Percentiles rank a stretch among this genome's conserved stretches.
Evolutionary conservation across 2,888 invertebrate genomes (phyloP).

Genomic region (Saturnia pavonia): DNA sequence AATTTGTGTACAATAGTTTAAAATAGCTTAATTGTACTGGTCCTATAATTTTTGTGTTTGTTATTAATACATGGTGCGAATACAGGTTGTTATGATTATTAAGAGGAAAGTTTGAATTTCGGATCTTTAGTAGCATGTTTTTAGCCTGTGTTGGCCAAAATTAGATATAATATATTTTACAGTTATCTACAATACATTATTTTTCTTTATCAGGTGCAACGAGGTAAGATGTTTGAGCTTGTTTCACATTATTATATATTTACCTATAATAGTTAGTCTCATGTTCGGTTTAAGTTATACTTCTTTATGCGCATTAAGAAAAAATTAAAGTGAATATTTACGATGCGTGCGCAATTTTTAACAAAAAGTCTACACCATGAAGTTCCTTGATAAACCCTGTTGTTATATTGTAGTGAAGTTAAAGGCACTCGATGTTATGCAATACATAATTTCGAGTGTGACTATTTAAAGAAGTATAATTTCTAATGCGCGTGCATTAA

Average conservation of each 20-base stretch:
- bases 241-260: conserved; percentile 36
- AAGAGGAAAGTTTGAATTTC: conserved; percentile 37
- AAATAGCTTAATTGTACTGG: neutral
- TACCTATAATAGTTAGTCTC: neutral
- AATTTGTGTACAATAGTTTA: conserved; percentile 2
- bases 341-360: no score
- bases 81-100: neutral
- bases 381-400: no score
- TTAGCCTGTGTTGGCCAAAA: conserved; percentile 30
- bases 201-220: conserved; percentile 71
- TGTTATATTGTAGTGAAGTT: no score
- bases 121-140: conserved; percentile 23
- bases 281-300: neutral
- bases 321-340: no score
- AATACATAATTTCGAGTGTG: no score
- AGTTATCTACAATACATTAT: conserved; percentile 41
- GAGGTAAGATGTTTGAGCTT: conserved; percentile 74
- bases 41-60: neutral
- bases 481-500: no score
- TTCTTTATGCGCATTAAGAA: no score
- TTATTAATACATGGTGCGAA: neutral
- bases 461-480: no score
- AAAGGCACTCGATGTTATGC: no score
- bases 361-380: no score
- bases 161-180: conserved; percentile 38